phyloP scores from a whole-genome alignment of 2,888 invertebrate genomes.

The Meghimatium bilineatum region DNA sequence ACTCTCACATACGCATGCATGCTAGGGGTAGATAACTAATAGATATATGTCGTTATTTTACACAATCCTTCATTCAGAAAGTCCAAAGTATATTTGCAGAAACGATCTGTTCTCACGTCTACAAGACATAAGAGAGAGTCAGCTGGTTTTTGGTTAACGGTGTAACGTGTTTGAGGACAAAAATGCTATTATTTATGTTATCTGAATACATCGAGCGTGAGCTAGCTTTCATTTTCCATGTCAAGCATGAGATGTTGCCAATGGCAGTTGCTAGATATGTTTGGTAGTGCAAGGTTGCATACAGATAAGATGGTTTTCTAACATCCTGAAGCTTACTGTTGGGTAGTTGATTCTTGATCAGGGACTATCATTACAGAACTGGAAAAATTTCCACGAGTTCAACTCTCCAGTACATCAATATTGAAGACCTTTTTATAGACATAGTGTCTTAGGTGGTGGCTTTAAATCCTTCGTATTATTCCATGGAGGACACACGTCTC shows the following conservation, averaged over 20 bases:
- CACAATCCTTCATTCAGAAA: background rate
- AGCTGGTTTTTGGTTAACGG: background rate
- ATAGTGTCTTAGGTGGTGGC: too few relatives aligned
- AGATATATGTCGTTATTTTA: background rate
- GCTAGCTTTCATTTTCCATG: background rate
- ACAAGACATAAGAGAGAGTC: background rate
- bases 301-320: background rate
- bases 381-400: too few relatives aligned
- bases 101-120: conserved; percentile 9
- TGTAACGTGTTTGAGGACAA: background rate
- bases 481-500: too few relatives aligned
- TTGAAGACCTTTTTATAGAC: too few relatives aligned
- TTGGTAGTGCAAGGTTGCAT: background rate
- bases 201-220: background rate
- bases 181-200: background rate
- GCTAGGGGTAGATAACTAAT: background rate
- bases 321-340: too few relatives aligned
- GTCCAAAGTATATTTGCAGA: background rate
- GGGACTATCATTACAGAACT: too few relatives aligned
- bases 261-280: background rate
- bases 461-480: too few relatives aligned
- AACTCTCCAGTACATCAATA: too few relatives aligned
- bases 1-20: background rate
- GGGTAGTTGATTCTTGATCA: too few relatives aligned
- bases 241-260: background rate